Evolutionary conservation across 2,797 vertebrate genomes (phyloP), one percentile per base, ranked within the genome.

Genomic region (Sylvilagus floridanus): DNA sequence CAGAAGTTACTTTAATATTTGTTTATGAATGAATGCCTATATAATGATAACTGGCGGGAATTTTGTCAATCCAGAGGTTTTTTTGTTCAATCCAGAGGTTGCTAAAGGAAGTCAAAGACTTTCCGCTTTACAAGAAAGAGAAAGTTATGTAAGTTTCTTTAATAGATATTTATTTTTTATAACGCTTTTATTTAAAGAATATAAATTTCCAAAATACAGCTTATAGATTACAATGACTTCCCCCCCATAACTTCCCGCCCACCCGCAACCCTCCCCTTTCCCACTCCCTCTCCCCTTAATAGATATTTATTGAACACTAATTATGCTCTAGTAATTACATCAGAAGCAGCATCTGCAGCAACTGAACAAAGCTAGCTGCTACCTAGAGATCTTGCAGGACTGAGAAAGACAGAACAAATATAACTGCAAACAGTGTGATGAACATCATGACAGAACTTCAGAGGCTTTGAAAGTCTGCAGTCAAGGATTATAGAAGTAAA

Each of bases 81-180:
- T 35, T 35, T 35, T 35, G 35, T 85, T 69, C 11, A 50, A 35
- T 76, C 24, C 82, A 78, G 90, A 5, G 12, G 21, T 0, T 81
- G 11, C 37, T 65, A 28, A 84, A 35, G 26, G n/a, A 90, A 91
- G 50, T 65, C 65, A 78, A 4, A 1, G n/a, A 47, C 60, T 88
- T 85, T 60, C 13, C 50, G 13, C 37, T 83, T 35, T 73, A 87
- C 17, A 88, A 52, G 2, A 62, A 78, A 83, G 12, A 60, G n/a
- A 30, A 84, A 66, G 13, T 50, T 93, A 69, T 24, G 17, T 32
- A 76, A 88, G 54, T n/a, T 82, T 37, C 82, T n/a, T 65, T 65
- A 65, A 28, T 92, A 54, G 30, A 35, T 75, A 88, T 62, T 90
- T 82, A 85, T 42, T 54, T n/a, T n/a, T n/a, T n/a, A n/a, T n/a